Evolutionary conservation across 2,797 vertebrate genomes (phyloP), one percentile per base, ranked within the genome.

Genomic region (Pseudomugil gertrudae): DNA sequence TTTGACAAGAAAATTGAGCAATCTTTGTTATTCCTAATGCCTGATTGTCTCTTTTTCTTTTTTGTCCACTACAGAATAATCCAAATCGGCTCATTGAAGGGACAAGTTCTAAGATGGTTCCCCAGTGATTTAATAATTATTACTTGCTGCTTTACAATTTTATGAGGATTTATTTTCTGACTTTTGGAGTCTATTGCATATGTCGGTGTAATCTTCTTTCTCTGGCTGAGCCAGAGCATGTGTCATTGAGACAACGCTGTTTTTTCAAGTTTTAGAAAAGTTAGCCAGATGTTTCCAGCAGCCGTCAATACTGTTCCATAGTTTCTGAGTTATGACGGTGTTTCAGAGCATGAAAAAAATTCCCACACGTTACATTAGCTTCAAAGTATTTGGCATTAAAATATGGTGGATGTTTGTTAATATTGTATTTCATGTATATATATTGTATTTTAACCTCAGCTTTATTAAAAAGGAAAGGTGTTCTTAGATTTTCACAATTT

Each of bases 1-100:
- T 54, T 38, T 14, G 11, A 60, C 11, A 8, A 36, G 1, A 17
- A 47, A 56, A 9, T 3, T 45, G 21, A 4, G 24, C 48, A 23
- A 51, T 51, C n/a, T 0, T 0, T 17, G 15, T 57, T 45, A 30
- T 56, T 13, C 0, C 5, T 33, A 6, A 24, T 14, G 3, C 29
- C 21, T 63, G 0, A 65, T 45, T 43, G 17, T 14, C 60, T 14
- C 47, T 45, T 69, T 4, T 11, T 4, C 43, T 14, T 60, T 32
- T n/a, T 51, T 73, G 9, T 78, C 17, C 52, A 27, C 15, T 56
- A 38, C 14, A 80, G 72, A 17, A 24, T 60, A n/a, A 58, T 62
- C 26, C 9, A 24, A 55, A 17, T 19, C 32, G 2, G 5, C 29
- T 35, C 13, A 21, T 1, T 57, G 15, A 19, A 51, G 11, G 51